Evolutionary conservation across 30 jellyfish, hydroid and myxozoan genomes (phyloP).

Genomic region (Pelagia noctiluca): DNA sequence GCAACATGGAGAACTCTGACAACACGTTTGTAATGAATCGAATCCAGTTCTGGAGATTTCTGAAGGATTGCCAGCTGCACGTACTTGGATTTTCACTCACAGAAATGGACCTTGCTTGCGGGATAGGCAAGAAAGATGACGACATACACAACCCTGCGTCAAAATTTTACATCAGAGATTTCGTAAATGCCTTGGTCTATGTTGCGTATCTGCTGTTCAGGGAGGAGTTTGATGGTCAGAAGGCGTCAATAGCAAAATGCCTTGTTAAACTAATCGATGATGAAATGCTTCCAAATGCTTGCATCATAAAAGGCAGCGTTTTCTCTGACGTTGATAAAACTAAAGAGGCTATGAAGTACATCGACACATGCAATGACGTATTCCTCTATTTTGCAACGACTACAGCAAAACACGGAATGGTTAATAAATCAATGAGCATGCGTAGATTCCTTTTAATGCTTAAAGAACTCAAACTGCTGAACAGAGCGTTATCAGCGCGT

Average conservation of each 20-base stretch:
- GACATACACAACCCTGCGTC: conserved; percentile 53
- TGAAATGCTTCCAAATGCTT: conserved; percentile 55
- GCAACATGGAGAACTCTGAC: conserved; percentile 63
- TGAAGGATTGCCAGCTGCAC: conserved; percentile 78
- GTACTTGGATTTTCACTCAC: conserved; percentile 59
- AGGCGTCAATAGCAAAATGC: conserved; percentile 34
- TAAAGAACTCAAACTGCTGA: conserved; percentile 65
- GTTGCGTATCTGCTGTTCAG: conserved; percentile 59
- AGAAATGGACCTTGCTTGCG: conserved; percentile 55
- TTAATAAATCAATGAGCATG: conserved; percentile 23
- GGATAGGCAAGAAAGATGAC: conserved; percentile 13
- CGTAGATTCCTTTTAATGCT: conserved; percentile 68
- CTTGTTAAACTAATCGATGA: conserved; percentile 57
- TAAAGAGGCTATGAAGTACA: conserved; percentile 58
- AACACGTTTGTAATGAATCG: conserved; percentile 79
- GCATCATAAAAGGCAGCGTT: conserved; percentile 50
- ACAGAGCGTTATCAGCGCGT: conserved; percentile 51
- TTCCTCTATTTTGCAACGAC: conserved; percentile 30
- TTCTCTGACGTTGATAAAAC: conserved; percentile 35
- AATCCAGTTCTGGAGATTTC: conserved; percentile 81
- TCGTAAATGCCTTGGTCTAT: conserved; percentile 52
- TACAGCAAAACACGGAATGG: background rate
- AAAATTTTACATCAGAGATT: conserved; percentile 75
- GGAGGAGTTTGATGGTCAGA: conserved; percentile 25
- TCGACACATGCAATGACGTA: conserved; percentile 50